phyloP scores from a whole-genome alignment of 2,888 invertebrate species.

The Trisateles emortualis region DNA sequence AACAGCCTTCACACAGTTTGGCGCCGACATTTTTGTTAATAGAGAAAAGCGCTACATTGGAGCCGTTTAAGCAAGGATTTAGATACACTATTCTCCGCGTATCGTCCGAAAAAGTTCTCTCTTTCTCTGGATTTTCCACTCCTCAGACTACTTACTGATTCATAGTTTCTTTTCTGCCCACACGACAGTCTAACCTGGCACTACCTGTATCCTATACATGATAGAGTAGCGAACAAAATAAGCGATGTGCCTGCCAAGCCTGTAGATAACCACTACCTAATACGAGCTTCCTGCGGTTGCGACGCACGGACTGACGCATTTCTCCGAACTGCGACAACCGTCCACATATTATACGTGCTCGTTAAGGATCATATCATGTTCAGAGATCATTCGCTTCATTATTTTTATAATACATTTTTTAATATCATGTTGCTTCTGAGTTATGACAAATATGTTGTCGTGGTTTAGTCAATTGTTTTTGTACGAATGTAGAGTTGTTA shows the following conservation, averaged over 20 bases:
- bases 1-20: too few species aligned
- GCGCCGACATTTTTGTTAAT: too few species aligned
- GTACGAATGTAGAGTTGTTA: too few species aligned
- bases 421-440: slow-evolving; percentile 12
- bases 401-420: slow-evolving; percentile 32
- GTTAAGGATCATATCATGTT: slow-evolving; percentile 49
- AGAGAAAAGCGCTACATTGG: too few species aligned
- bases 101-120: too few species aligned
- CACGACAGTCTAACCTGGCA: too few species aligned
- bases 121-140: too few species aligned
- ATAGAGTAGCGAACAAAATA: neutral
- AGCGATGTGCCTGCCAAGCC: neutral
- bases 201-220: neutral
- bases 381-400: slow-evolving; percentile 52
- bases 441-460: neutral
- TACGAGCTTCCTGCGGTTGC: slow-evolving; percentile 35
- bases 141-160: too few species aligned
- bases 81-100: too few species aligned
- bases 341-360: slow-evolving; percentile 32
- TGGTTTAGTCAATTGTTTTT: neutral
- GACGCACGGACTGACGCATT: slow-evolving; percentile 22
- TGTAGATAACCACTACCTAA: slow-evolving; percentile 13
- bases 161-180: too few species aligned
- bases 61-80: too few species aligned
- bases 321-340: slow-evolving; percentile 43